phyloP scores from a whole-genome alignment of 2,113 vertebrate species.

The Larimichthys crocea region DNA sequence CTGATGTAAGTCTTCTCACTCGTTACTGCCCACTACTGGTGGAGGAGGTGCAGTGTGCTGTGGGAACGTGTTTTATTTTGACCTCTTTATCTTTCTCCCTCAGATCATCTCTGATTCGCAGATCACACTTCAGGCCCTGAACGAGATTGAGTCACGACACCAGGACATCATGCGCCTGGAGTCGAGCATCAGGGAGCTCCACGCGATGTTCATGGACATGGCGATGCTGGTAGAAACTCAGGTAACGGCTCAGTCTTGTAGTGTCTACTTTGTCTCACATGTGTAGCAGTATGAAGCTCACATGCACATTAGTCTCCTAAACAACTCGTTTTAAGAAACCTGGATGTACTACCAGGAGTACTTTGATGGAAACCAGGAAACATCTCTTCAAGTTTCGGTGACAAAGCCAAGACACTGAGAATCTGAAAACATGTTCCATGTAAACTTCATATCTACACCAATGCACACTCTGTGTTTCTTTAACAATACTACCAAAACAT shows the following conservation, averaged over 20 bases:
- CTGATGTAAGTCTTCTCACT: constrained; percentile 86
- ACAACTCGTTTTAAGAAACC: no score
- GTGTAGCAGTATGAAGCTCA: neutral
- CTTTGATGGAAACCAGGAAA: no score
- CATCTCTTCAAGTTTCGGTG: no score
- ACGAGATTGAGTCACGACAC: constrained; percentile 95
- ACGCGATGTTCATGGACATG: constrained; percentile 96
- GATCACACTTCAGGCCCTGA: constrained; percentile 92
- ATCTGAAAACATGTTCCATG: no score
- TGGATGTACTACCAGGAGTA: no score
- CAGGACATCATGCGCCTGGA: constrained; percentile 96
- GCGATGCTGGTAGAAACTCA: constrained; percentile 96
- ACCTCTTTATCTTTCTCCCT: neutral
- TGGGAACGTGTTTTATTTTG: neutral
- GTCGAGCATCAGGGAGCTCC: constrained; percentile 93
- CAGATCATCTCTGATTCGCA: constrained; percentile 98
- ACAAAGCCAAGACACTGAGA: no score
- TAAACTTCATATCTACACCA: no score
- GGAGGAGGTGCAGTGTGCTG: neutral
- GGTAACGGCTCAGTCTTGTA: constrained; percentile 76
- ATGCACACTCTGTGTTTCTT: neutral
- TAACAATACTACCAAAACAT: neutral
- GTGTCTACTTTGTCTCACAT: neutral
- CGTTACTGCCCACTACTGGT: constrained; percentile 49
- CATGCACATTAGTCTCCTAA: no score